A percentile compares a stretch with the other conserved stretches of the same genome.
Conservation (phyloP, 92 coral and sea anemone species). For the Zoanthus gigantus region DNA sequence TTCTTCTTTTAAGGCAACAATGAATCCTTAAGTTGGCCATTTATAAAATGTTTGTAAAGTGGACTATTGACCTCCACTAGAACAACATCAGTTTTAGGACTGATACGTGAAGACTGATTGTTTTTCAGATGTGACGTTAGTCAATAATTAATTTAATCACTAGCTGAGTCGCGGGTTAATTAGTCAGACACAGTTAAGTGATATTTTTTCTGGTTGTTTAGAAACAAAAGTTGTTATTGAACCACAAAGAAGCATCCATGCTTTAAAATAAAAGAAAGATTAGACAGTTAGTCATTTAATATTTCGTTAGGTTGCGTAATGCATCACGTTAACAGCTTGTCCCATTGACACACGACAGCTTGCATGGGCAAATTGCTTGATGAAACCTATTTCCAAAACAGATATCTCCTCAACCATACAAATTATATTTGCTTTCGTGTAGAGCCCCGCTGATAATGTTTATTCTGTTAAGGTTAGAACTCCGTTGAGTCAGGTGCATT, state of each 20-base stretch:
- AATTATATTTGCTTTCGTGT: slow-evolving; percentile 10
- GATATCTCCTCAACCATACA: background rate
- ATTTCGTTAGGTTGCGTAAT: background rate
- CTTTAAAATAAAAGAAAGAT: background rate
- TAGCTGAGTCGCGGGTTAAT: background rate
- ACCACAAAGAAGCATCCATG: background rate
- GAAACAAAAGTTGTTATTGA: background rate
- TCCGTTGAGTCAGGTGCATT: slow-evolving; percentile 41
- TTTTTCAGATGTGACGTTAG: background rate
- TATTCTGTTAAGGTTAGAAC: background rate
- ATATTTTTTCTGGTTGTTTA: background rate
- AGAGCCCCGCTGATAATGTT: slow-evolving; percentile 18
- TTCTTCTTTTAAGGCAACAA: background rate
- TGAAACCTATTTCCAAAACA: background rate
- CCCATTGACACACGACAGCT: too few relatives aligned
- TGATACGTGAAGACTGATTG: background rate
- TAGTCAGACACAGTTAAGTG: background rate
- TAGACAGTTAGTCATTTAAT: background rate
- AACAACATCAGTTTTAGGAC: background rate
- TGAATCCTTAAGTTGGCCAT: background rate
- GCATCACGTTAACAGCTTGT: background rate
- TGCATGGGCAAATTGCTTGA: background rate
- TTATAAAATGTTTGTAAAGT: background rate
- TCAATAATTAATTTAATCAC: slow-evolving; percentile 12
- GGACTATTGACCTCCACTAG: background rate